These are phyloP conservation scores for Babyrousa celebensis DNA, from an alignment of 2,797 vertebrate genomes.

Conservation along the genomic window DNA sequence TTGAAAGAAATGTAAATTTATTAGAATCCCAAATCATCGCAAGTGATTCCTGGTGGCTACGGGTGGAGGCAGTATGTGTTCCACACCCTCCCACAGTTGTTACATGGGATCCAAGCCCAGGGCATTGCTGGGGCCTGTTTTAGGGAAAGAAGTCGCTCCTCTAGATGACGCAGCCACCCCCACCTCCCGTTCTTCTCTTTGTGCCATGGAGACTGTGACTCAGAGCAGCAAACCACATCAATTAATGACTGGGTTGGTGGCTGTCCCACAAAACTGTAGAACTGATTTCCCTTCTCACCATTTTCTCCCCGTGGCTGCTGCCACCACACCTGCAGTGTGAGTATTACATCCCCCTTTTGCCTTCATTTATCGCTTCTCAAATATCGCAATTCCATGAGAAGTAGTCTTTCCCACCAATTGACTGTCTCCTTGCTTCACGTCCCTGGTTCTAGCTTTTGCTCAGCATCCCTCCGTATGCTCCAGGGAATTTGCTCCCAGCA, in stretches of 20 bases:
- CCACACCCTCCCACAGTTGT: not conserved
- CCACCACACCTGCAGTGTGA: accelerated
- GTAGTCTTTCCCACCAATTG: accelerated
- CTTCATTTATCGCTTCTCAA: accelerated
- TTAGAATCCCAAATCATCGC: too few relatives aligned
- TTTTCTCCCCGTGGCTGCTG: too few relatives aligned
- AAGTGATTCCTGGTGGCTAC: not conserved
- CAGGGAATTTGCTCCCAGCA: too few relatives aligned
- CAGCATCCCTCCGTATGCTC: too few relatives aligned
- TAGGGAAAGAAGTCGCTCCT: not conserved
- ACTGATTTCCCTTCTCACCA: too few relatives aligned
- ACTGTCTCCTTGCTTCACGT: accelerated
- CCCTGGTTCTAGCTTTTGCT: not conserved
- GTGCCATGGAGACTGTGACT: not conserved
- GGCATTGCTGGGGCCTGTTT: accelerated
- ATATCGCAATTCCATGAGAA: accelerated
- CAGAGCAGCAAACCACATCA: not conserved
- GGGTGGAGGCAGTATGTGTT: accelerated
- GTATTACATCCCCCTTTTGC: accelerated
- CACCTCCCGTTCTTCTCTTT: not conserved
- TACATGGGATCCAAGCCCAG: not conserved
- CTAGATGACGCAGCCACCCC: not conserved
- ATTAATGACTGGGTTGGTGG: accelerated
- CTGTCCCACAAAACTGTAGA: accelerated
- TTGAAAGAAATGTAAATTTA: not conserved